phyloP scores from a whole-genome alignment of 37 sponge, comb jelly and placozoan genomes.

The Axinella damicornis region DNA sequence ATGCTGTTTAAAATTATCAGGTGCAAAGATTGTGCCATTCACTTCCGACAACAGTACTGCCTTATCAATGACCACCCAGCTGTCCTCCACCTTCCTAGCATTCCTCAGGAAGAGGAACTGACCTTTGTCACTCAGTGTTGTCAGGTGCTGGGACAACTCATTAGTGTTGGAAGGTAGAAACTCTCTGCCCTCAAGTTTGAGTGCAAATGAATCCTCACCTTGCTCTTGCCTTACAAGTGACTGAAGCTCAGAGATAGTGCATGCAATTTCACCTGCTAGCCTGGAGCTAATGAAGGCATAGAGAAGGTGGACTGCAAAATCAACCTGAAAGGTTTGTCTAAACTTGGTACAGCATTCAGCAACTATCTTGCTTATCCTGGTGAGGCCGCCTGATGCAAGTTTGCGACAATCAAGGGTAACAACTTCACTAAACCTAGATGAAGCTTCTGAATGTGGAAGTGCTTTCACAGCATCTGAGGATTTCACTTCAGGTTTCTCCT shows the following conservation, averaged over 20 bases:
- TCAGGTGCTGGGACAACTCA: not conserved
- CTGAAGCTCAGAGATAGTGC: not conserved
- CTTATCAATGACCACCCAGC: slow-evolving; percentile 20
- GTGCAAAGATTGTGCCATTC: not conserved
- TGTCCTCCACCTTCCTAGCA: not conserved
- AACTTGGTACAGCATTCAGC: not conserved
- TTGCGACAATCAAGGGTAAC: not conserved
- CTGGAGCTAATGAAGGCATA: slow-evolving; percentile 13
- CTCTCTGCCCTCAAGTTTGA: not conserved
- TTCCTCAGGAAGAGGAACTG: slow-evolving; percentile 14
- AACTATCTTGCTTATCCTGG: not conserved
- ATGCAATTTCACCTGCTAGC: not conserved
- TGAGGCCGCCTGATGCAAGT: not conserved
- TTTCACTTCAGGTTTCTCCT: not conserved
- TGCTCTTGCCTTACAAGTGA: not conserved
- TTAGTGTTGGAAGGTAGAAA: not conserved
- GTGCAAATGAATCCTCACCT: not conserved
- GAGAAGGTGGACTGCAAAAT: not conserved
- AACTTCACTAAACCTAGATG: not conserved
- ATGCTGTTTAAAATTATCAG: not conserved
- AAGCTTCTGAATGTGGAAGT: not conserved
- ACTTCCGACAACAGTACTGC: not conserved
- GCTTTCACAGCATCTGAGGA: not conserved
- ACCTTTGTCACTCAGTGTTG: slow-evolving; percentile 18
- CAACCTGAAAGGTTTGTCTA: not conserved